Conservation (phyloP, 2,113 vertebrate species). For the Charadrius vociferus region DNA sequence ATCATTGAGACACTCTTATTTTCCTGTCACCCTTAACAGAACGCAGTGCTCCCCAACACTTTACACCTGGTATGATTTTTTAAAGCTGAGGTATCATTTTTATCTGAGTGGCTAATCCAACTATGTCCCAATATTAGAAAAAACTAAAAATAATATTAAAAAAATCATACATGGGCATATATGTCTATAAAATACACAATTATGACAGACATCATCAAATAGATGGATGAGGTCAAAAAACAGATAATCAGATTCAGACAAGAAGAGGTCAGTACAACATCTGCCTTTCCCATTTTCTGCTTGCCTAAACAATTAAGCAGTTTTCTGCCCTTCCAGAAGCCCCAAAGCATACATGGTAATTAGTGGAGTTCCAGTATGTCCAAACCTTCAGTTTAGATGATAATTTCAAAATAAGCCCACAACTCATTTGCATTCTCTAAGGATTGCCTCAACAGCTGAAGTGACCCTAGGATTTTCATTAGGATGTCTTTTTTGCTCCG, state of each 20-base stretch:
- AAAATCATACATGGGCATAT: not conserved
- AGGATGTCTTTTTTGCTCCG: not conserved
- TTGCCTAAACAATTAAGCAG: not conserved
- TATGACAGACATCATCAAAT: not conserved
- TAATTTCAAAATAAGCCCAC: constrained; percentile 9
- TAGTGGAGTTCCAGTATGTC: not conserved
- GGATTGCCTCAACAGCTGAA: not conserved
- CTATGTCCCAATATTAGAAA: not conserved
- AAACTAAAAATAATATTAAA: not conserved
- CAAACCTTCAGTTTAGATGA: not conserved
- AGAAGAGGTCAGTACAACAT: constrained; percentile 26
- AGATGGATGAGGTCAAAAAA: not conserved
- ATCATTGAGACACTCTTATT: not conserved
- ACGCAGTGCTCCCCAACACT: not conserved
- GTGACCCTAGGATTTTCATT: not conserved
- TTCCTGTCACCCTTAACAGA: not conserved
- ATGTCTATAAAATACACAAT: not conserved
- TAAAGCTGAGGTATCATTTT: not conserved
- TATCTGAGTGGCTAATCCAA: not conserved
- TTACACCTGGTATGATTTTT: not conserved
- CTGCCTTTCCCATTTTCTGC: constrained; percentile 27
- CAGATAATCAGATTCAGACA: constrained; percentile 22
- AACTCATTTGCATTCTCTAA: not conserved
- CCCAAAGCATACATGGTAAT: not conserved
- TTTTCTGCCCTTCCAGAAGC: not conserved